Evolutionary conservation across 2,797 vertebrate species (phyloP), one percentile per base, ranked within the genome.

Genomic region (Xiphorhynchus erythropygius): DNA sequence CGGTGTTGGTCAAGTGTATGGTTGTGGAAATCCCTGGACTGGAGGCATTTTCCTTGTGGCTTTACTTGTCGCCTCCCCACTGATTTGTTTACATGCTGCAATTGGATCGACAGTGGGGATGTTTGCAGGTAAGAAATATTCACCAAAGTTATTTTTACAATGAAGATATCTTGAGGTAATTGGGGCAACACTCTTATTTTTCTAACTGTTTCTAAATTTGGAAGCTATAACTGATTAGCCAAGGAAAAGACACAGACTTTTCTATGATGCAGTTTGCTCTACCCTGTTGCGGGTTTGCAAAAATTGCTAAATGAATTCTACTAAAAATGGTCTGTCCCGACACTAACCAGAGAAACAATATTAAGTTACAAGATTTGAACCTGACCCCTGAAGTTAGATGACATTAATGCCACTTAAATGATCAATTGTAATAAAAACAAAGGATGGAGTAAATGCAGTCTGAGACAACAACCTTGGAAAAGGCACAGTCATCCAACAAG

Each of bases 11-110:
- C 99, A 99, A 95, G 99, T 99, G 19, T 99, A 99, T 0, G 99
- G 99, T 25, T 99, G 99, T 52, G 98, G 99, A 93, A 99, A 99
- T 86, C 98, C 99, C 41, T 99, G 99, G 99, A 99, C 99, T 1
- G 99, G 99, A 50, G 99, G 98, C 13, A 90, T 99, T 89, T 98
- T 99, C 97, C 98, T 99, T 68, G 89, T 98, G 80, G 98, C 99
- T 5, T 97, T 99, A 64, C 98, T 99, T 83, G 96, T 99, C 97
- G 99, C 98, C 39, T 99, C 99, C 0, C 99, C 99, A 2, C 97
- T 99, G 86, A 99, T 98, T 79, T 99, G 98, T 79, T 96, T 97
- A 44, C 99, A 99, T 11, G 99, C 99, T 11, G 98, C 98, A 69
- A 98, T 99, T 73, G 99, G 99, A 71, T 99, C 99, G 0, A 82